Evolutionary conservation across 2,888 invertebrate genomes (phyloP), one percentile per base, ranked within the genome.

Genomic region (Sicus ferrugineus): DNA sequence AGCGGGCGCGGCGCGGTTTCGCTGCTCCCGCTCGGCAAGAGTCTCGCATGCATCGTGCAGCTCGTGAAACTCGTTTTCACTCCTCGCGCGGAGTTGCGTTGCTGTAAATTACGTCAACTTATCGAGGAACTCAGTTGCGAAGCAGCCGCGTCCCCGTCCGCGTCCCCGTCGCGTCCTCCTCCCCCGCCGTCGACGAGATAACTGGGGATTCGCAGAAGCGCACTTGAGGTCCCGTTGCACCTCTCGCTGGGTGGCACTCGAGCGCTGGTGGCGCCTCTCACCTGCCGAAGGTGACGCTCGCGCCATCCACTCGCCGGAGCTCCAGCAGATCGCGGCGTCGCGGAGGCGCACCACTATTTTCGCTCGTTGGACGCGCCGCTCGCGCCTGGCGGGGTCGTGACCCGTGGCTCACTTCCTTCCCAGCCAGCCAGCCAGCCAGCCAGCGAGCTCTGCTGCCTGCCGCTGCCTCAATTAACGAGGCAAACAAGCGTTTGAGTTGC

Each of bases 1-100:
- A 68, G 67, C 34, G 34, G 4, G 58, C 59, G 59, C 63, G 64
- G 59, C 69, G 69, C 34, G 31, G 42, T 19, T 68, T 54, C 61
- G 58, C 52, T 64, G 34, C n/a, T 63, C 52, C 58, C 64, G 64
- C 26, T 59, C n/a, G 34, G 7, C 16, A 23, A 28, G 23, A 34
- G 9, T 31, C 21, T 31, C 34, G 59, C 30, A 31, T 23, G 26
- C 54, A 26, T 14, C n/a, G 42, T 42, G 38, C 11, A 9, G 54
- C 28, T 14, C 46, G 28, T 54, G 28, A 54, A 54, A 26, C 28
- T 26, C 23, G 23, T 54, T 54, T 54, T 54, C 28, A 7, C 28
- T 23, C 23, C 26, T 54, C 28, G 26, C 26, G 11, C 23, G 54
- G 3, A 7, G 4, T 26, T 1, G 1, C 54, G 16, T 28, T 54